Evolutionary conservation across 1,140 invertebrate genomes (phyloP).

Genomic region (Teleopsis dalmanni): DNA sequence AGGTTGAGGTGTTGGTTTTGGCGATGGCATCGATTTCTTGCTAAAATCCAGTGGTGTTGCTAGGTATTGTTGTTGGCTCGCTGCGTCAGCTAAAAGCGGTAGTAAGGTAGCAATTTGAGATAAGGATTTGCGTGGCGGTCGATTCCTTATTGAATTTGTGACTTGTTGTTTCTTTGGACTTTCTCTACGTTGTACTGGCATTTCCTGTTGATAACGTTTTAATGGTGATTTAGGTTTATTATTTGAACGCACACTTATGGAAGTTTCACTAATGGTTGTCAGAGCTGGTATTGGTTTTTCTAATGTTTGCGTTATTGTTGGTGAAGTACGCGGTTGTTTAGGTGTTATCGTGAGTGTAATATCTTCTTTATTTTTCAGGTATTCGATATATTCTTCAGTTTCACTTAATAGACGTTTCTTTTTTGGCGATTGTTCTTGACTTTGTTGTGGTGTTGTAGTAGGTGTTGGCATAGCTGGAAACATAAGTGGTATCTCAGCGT

Average conservation of each 20-base stretch:
- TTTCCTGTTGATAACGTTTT: constrained; percentile 14
- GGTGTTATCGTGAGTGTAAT: constrained; percentile 40
- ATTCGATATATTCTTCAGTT: constrained; percentile 41
- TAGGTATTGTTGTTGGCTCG: constrained; percentile 36
- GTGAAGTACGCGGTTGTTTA: constrained; percentile 12
- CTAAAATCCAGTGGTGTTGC: constrained; percentile 36
- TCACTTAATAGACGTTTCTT: constrained; percentile 32
- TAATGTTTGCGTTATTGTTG: constrained; percentile 3
- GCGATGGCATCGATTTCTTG: constrained; percentile 19
- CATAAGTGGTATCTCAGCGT: constrained; percentile 35
- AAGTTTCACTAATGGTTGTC: no score
- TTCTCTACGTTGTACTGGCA: background rate
- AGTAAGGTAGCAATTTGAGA: constrained; percentile 34
- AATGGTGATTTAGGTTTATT: constrained; percentile 20
- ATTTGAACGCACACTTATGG: no score
- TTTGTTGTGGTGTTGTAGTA: constrained; percentile 13
- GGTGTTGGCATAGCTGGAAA: constrained; percentile 31
- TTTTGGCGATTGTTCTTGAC: constrained; percentile 4
- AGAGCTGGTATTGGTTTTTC: constrained; percentile 6
- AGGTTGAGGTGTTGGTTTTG: background rate
- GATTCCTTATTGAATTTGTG: constrained; percentile 1
- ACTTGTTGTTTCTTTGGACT: background rate
- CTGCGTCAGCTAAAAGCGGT: constrained; percentile 36
- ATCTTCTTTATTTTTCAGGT: constrained; percentile 41
- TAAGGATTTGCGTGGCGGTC: constrained; percentile 27